Evolutionary conservation across 2,113 vertebrate genomes (phyloP).

Genomic region (Rhineura floridana): DNA sequence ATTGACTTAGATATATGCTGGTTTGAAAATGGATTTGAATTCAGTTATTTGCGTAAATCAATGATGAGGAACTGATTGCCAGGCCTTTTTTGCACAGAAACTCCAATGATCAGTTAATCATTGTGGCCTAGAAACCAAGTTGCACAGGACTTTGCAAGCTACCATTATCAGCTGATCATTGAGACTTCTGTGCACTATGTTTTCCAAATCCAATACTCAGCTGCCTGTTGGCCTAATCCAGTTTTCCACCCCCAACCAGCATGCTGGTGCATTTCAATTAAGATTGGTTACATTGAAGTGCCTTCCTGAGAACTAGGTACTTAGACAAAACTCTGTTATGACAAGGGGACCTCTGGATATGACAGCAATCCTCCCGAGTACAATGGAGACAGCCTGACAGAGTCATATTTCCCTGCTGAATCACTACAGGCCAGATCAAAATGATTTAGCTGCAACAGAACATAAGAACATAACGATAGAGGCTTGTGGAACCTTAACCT

Average conservation of each 20-base stretch:
- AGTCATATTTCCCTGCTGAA: background rate
- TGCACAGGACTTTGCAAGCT: too few species aligned
- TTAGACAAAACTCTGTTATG: background rate
- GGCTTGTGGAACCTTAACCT: too few species aligned
- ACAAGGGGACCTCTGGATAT: background rate
- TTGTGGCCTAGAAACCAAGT: too few species aligned
- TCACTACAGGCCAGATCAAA: too few species aligned
- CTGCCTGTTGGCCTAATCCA: too few species aligned
- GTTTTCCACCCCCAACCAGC: too few species aligned
- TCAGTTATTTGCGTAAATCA: background rate
- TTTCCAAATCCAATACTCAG: too few species aligned
- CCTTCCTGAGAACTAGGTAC: background rate
- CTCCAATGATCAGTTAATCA: too few species aligned
- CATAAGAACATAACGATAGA: background rate
- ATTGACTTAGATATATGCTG: constrained; percentile 37
- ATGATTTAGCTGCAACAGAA: background rate
- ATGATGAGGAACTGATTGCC: too few species aligned
- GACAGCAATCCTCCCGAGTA: background rate
- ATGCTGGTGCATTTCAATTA: background rate
- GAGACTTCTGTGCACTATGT: too few species aligned
- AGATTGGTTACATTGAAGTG: background rate
- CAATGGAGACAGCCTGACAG: background rate
- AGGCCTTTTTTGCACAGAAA: too few species aligned
- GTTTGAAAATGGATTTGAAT: constrained; percentile 30
- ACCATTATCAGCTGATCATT: too few species aligned